Percentiles rank a stretch among this genome's conserved stretches.
Evolutionary conservation across 1,140 invertebrate genomes (phyloP).

Genomic region (Dolichoris vasculosae): DNA sequence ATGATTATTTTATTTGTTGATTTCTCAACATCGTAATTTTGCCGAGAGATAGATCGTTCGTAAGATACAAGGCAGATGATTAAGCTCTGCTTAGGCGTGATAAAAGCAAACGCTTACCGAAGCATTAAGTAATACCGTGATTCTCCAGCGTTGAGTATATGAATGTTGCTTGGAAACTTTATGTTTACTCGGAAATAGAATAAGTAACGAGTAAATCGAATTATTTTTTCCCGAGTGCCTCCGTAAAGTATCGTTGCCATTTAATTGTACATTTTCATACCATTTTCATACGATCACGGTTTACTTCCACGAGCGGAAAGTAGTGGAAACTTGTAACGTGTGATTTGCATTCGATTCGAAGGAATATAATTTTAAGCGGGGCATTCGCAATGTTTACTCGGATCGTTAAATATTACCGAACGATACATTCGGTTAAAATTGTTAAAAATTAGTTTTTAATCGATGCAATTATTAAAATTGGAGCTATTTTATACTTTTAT

Average conservation of each 20-base stretch:
- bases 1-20: not conserved
- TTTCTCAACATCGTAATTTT: conserved; percentile 26
- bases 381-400: not conserved
- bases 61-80: conserved; percentile 35
- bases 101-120: conserved; percentile 23
- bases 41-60: conserved; percentile 26
- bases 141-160: not conserved
- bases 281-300: not conserved
- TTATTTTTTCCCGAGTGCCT: not conserved
- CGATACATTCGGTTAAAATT: no score
- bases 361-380: not conserved
- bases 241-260: not conserved
- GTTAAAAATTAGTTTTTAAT: no score
- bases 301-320: conserved; percentile 26
- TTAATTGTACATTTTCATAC: conserved; percentile 22
- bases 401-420: no score
- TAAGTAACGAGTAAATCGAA: not conserved
- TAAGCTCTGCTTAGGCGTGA: conserved; percentile 31
- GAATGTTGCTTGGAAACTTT: conserved; percentile 32
- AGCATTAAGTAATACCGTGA: conserved; percentile 38
- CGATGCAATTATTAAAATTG: no score
- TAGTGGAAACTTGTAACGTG: not conserved
- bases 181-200: conserved; percentile 35
- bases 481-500: no score
- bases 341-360: not conserved